Evolutionary conservation across 2,797 vertebrate genomes (phyloP).

Genomic region (Botia kubotai): DNA sequence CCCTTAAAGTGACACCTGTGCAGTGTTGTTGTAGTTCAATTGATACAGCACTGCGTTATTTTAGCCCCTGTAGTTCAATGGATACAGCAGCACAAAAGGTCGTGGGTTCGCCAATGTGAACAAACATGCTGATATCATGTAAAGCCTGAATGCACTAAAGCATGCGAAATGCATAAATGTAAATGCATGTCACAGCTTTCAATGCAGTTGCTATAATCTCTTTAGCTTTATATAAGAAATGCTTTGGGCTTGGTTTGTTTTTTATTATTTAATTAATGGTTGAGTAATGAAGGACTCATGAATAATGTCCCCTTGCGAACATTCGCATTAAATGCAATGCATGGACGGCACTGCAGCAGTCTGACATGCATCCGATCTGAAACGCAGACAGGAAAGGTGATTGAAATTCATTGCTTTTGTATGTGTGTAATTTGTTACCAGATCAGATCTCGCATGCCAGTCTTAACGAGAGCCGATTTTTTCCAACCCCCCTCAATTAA

Average conservation of each 20-base stretch:
- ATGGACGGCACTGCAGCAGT: conserved; percentile 59
- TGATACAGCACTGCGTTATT: too few species aligned
- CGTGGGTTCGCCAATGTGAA: too few species aligned
- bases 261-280: conserved; percentile 65
- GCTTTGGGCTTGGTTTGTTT: conserved; percentile 34
- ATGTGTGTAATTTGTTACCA: conserved; percentile 71
- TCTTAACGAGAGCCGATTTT: conserved; percentile 60
- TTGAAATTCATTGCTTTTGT: conserved; percentile 78
- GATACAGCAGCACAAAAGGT: too few species aligned
- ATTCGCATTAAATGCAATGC: conserved; percentile 66
- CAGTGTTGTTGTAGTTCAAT: too few species aligned
- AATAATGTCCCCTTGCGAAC: conserved; percentile 63
- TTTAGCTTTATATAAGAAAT: conserved; percentile 28
- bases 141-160: too few species aligned
- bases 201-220: neutral
- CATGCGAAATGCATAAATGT: too few species aligned
- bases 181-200: neutral
- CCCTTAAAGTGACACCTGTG: conserved; percentile 3
- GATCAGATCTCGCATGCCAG: conserved; percentile 68
- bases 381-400: conserved; percentile 72
- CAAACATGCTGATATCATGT: too few species aligned
- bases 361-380: conserved; percentile 70
- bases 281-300: conserved; percentile 66
- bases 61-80: too few species aligned
- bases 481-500: conserved; percentile 69